Conservation (phyloP, 2,113 vertebrate species). For the Vanacampus margaritifer region DNA sequence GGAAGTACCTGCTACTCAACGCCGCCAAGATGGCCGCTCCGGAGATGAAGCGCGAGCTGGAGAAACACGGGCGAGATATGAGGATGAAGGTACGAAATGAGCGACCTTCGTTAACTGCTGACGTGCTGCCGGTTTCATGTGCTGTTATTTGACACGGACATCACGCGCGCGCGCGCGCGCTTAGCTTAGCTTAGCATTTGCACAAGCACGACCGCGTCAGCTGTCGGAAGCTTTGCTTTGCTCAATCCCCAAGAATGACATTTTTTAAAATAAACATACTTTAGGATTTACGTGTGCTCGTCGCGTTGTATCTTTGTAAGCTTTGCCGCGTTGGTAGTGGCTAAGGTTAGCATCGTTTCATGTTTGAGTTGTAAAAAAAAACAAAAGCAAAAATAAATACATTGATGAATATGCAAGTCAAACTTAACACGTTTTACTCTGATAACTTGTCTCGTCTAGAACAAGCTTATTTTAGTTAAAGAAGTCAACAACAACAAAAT, state of each 20-base stretch:
- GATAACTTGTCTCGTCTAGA: too few relatives aligned
- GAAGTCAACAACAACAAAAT: too few relatives aligned
- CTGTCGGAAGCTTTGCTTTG: constrained; percentile 19
- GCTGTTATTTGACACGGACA: not conserved
- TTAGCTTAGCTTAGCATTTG: not conserved
- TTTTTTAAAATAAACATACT: constrained; percentile 1
- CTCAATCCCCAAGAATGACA: constrained; percentile 13
- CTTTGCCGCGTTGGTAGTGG: not conserved
- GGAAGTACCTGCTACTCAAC: constrained; percentile 92
- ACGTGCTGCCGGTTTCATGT: constrained; percentile 1
- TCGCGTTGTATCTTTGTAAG: not conserved
- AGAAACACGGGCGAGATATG: constrained; percentile 94
- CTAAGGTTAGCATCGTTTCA: not conserved
- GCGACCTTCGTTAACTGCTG: constrained; percentile 55
- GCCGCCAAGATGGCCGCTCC: constrained; percentile 80
- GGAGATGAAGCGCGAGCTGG: constrained; percentile 90
- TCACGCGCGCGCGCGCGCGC: not conserved
- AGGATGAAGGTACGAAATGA: constrained; percentile 86
- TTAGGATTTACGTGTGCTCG: not conserved
- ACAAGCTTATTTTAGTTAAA: too few relatives aligned
- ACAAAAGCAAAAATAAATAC: too few relatives aligned
- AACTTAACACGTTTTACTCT: too few relatives aligned
- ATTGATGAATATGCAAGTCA: too few relatives aligned
- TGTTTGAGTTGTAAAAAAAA: too few relatives aligned
- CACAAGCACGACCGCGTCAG: constrained; percentile 11